These are phyloP conservation scores for Tipula vernalis DNA, from an alignment of 2,888 invertebrate genomes.

Conservation along the genomic window DNA sequence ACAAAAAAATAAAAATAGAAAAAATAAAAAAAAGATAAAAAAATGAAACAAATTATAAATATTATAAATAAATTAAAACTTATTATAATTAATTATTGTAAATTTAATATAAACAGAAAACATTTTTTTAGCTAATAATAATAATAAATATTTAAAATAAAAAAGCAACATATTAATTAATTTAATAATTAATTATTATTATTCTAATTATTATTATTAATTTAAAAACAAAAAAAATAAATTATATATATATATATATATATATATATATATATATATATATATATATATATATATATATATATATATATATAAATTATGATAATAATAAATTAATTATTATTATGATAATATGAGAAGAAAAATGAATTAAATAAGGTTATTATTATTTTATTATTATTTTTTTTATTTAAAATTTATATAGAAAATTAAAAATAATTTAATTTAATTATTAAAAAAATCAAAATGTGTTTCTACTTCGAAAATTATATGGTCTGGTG, in stretches of 20 bases:
- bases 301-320: not conserved
- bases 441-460: slow-evolving; percentile 4
- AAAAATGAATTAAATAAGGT: not conserved
- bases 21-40: slow-evolving; percentile 7
- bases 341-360: not conserved
- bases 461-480: not conserved
- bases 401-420: not conserved
- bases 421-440: slow-evolving; percentile 4
- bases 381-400: not conserved
- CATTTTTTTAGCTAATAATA: not conserved
- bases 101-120: not conserved
- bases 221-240: not conserved
- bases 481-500: not conserved
- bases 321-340: not conserved
- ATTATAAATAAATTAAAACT: slow-evolving; percentile 6
- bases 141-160: not conserved
- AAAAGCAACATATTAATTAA: not conserved
- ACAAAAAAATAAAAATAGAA: slow-evolving; percentile 12
- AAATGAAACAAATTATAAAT: slow-evolving; percentile 7
- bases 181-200: not conserved
- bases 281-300: not conserved
- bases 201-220: not conserved
- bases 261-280: not conserved
- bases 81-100: slow-evolving; percentile 4
- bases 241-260: not conserved